Conservation (phyloP, 1,140 invertebrate genomes). For the Drepana arcuata region DNA sequence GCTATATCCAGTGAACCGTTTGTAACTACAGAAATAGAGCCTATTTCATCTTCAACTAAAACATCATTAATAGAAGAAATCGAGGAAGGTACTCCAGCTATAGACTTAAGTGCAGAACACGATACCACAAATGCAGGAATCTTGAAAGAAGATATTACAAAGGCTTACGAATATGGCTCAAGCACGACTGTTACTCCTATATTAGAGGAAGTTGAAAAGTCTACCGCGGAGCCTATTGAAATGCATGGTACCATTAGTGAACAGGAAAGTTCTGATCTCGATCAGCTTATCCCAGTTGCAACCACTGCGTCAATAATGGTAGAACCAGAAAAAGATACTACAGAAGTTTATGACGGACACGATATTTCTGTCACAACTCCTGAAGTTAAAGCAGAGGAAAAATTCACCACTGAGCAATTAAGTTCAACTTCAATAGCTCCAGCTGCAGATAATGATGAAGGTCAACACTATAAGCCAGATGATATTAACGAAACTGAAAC, state of each 20-base stretch:
- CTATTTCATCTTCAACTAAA: too few relatives aligned
- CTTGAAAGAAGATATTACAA: slow-evolving; percentile 1
- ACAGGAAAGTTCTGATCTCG: background rate
- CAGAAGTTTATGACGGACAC: slow-evolving; percentile 8
- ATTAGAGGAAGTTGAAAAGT: slow-evolving; percentile 1
- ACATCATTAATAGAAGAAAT: too few relatives aligned
- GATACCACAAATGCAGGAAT: too few relatives aligned
- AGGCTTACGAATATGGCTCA: background rate
- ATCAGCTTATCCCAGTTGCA: background rate
- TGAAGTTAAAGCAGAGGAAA: too few relatives aligned
- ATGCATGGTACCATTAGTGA: background rate
- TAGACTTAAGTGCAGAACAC: too few relatives aligned
- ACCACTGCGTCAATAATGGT: slow-evolving; percentile 5
- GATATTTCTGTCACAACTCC: too few relatives aligned
- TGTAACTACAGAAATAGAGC: too few relatives aligned
- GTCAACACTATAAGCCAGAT: slow-evolving; percentile 9
- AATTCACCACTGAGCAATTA: too few relatives aligned
- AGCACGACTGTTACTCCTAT: slow-evolving; percentile 1
- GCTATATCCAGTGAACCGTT: slow-evolving; percentile 19
- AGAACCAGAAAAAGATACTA: slow-evolving; percentile 12
- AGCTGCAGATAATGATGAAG: too few relatives aligned
- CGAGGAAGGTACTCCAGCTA: too few relatives aligned
- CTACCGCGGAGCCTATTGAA: slow-evolving; percentile 1
- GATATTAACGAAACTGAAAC: slow-evolving; percentile 9
- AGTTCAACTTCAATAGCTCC: too few relatives aligned